These are phyloP conservation scores for Phacellophora camtschatica DNA, from an alignment of 30 jellyfish, hydroid and myxozoan species.

Conservation along the genomic window DNA sequence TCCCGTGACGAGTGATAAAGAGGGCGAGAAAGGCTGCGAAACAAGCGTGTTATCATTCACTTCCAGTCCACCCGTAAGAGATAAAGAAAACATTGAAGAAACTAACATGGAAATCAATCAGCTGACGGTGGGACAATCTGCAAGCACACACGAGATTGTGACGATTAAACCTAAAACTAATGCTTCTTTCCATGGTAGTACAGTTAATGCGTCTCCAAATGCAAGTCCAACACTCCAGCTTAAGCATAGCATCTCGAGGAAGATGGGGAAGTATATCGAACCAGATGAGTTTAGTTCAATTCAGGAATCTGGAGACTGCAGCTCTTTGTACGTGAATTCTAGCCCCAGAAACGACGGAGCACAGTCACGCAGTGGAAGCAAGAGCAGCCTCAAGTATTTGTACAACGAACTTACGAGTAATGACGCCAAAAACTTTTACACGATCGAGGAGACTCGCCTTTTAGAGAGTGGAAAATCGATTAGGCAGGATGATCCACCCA, in stretches of 20 bases:
- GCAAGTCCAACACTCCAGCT: neutral
- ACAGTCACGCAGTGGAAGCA: constrained; percentile 63
- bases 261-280: neutral
- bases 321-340: neutral
- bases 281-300: constrained; percentile 51
- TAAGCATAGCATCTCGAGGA: neutral
- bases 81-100: neutral
- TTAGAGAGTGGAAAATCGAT: neutral
- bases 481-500: neutral
- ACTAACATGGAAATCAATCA: too few relatives aligned
- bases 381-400: constrained; percentile 57
- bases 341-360: constrained; percentile 18
- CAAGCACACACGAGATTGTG: too few relatives aligned
- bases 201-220: neutral
- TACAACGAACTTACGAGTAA: constrained; percentile 35
- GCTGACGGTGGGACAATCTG: too few relatives aligned
- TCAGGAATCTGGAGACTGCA: constrained; percentile 25
- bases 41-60: too few relatives aligned
- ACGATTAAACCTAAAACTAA: too few relatives aligned
- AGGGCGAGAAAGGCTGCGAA: constrained; percentile 21
- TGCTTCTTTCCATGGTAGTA: neutral
- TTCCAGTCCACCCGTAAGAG: neutral
- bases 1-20: constrained; percentile 28
- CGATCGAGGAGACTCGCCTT: constrained; percentile 42
- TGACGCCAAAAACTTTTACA: constrained; percentile 39